Conservation (phyloP, 2,888 invertebrate genomes). For the Callinectes sapidus region DNA sequence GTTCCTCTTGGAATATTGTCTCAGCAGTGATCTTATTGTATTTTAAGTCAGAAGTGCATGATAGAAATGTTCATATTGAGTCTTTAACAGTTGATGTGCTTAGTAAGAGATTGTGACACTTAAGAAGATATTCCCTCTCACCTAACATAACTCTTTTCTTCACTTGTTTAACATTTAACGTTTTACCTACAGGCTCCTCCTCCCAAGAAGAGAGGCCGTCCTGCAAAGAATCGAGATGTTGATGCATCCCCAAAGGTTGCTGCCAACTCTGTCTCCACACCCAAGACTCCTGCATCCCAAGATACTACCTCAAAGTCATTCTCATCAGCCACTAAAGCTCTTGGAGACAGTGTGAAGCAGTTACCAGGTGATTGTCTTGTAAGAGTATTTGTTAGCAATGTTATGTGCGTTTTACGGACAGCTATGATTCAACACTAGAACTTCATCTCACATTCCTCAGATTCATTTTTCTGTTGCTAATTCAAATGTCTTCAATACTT, state of each 20-base stretch:
- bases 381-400: background rate
- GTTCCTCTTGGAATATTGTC: too few species aligned
- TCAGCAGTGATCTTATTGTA: too few species aligned
- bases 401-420: background rate
- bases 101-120: too few species aligned
- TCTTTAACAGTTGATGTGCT: too few species aligned
- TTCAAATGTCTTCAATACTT: too few species aligned
- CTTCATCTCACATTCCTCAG: background rate
- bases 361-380: constrained; percentile 53
- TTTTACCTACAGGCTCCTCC: constrained; percentile 48
- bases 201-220: constrained; percentile 65
- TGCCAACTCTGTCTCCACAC: background rate
- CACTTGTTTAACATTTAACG: background rate
- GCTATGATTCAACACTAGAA: background rate
- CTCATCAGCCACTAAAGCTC: constrained; percentile 52
- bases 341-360: constrained; percentile 55
- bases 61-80: too few species aligned
- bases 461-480: background rate
- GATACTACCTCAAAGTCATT: constrained; percentile 55
- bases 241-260: constrained; percentile 51
- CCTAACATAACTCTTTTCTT: background rate
- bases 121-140: too few species aligned
- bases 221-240: constrained; percentile 56
- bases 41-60: too few species aligned
- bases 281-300: constrained; percentile 40